A percentile compares a stretch with the other conserved stretches of the same genome.
phyloP scores from a whole-genome alignment of 1,140 invertebrate genomes.

The Hyles euphorbiae region DNA sequence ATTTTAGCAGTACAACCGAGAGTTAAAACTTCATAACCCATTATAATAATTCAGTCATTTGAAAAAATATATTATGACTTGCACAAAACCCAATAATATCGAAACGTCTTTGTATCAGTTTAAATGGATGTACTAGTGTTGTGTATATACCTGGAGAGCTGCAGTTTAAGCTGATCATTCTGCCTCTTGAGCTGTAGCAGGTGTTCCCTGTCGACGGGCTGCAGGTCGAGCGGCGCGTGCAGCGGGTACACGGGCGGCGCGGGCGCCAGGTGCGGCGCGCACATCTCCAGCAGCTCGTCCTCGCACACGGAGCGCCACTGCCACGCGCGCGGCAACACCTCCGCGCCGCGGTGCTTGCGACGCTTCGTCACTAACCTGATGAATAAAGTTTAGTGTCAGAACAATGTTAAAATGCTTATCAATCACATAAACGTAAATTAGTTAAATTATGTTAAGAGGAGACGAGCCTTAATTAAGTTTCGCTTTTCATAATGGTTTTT shows the following conservation, averaged over 20 bases:
- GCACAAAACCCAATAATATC: too few relatives aligned
- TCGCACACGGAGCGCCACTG: constrained; percentile 61
- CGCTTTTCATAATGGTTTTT: too few relatives aligned
- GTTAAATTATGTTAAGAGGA: too few relatives aligned
- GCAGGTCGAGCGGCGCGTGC: constrained; percentile 73
- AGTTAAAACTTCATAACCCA: too few relatives aligned
- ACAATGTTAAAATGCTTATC: background rate
- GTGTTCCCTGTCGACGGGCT: constrained; percentile 32
- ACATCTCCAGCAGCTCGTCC: constrained; percentile 54
- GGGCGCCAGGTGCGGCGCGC: constrained; percentile 61
- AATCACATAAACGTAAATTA: background rate
- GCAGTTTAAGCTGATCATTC: constrained; percentile 40
- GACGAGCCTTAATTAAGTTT: too few relatives aligned
- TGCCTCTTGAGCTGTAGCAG: constrained; percentile 48
- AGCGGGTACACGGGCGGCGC: constrained; percentile 74
- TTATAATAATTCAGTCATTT: too few relatives aligned
- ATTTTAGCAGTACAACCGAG: too few relatives aligned
- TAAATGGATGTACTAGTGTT: constrained; percentile 10
- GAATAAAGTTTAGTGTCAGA: constrained; percentile 7
- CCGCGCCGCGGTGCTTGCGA: constrained; percentile 48
- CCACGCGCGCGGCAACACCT: constrained; percentile 44
- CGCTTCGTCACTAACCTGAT: constrained; percentile 50
- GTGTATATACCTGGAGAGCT: constrained; percentile 34
- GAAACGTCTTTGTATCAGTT: too few relatives aligned
- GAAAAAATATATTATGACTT: too few relatives aligned